phyloP scores from a whole-genome alignment of 2,888 invertebrate species.

The Cryptosula pallasiana region DNA sequence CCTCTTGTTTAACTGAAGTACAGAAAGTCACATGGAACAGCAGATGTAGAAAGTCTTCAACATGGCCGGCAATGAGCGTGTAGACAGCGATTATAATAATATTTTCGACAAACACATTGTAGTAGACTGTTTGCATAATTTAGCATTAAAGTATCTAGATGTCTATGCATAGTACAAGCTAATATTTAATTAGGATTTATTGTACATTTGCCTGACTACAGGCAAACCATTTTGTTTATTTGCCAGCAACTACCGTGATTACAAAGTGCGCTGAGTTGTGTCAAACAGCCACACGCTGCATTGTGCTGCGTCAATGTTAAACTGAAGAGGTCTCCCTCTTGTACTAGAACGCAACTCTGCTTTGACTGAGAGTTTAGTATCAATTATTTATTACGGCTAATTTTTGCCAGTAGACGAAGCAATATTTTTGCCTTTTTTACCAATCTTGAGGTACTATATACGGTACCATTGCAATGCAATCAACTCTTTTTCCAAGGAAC shows the following conservation, averaged over 20 bases:
- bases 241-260: too few relatives aligned
- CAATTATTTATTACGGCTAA: background rate
- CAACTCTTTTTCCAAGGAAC: background rate
- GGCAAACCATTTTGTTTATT: too few relatives aligned
- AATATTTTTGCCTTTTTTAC: background rate
- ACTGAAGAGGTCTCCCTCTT: background rate
- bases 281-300: background rate
- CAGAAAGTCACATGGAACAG: slow-evolving; percentile 18
- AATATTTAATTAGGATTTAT: too few relatives aligned
- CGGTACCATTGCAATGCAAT: slow-evolving; percentile 13
- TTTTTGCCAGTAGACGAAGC: background rate
- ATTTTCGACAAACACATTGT: too few relatives aligned
- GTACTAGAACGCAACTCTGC: background rate
- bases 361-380: background rate
- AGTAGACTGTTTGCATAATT: too few relatives aligned
- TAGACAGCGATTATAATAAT: too few relatives aligned
- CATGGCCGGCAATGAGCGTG: slow-evolving; percentile 7
- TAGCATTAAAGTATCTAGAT: too few relatives aligned
- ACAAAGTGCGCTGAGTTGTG: background rate
- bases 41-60: background rate
- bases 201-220: too few relatives aligned
- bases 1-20: slow-evolving; percentile 21
- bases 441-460: background rate
- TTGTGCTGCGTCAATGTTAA: background rate
- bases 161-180: too few relatives aligned